Conservation (phyloP, 53 echinoderm and acorn worm species). For the Zoroaster sp. region DNA sequence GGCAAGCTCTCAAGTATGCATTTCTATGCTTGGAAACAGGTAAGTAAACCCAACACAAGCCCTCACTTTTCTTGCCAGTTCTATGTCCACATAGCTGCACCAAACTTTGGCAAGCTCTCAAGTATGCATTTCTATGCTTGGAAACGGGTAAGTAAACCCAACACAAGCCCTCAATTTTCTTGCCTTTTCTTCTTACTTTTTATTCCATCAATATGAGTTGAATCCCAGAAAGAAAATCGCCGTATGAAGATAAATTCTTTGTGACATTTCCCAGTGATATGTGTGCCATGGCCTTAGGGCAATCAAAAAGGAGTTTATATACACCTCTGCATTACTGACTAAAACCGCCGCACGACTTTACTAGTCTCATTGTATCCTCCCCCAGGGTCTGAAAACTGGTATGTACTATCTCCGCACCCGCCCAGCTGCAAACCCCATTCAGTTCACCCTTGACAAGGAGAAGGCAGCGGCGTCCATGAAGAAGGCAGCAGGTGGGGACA, state of each 20-base stretch:
- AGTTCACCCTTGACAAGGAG: conserved; percentile 92
- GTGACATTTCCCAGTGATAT: too few relatives aligned
- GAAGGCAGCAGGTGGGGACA: background rate
- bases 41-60: conserved; percentile 10
- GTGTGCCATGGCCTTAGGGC: too few relatives aligned
- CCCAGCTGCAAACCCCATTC: conserved; percentile 96
- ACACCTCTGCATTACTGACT: too few relatives aligned
- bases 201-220: too few relatives aligned
- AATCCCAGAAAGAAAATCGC: too few relatives aligned
- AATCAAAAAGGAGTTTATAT: too few relatives aligned
- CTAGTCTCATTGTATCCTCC: too few relatives aligned
- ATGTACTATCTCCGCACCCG: conserved; percentile 99
- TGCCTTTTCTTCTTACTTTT: too few relatives aligned
- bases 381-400: conserved; percentile 93
- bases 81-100: conserved; percentile 96
- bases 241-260: too few relatives aligned
- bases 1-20: conserved; percentile 97
- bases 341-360: too few relatives aligned
- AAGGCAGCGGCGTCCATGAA: conserved; percentile 9
- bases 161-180: background rate
- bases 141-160: conserved; percentile 71
- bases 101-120: conserved; percentile 94
- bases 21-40: conserved; percentile 96
- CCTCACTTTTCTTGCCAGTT: too few relatives aligned
- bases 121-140: conserved; percentile 99